These are phyloP conservation scores for Cathartes aura DNA, from an alignment of 2,113 vertebrate species.

Conservation along the genomic window DNA sequence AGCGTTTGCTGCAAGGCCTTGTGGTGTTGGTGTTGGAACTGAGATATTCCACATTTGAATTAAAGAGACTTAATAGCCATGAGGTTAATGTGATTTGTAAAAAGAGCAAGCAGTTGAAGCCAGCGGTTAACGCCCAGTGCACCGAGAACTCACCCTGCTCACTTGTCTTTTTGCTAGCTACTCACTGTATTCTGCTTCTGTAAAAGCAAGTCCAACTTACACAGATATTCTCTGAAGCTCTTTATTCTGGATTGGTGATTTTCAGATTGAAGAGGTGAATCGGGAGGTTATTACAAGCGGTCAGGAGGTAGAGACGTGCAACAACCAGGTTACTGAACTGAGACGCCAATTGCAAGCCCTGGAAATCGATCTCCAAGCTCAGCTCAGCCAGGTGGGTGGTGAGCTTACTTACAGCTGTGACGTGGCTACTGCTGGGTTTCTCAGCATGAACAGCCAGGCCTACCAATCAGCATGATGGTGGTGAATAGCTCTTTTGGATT, in stretches of 20 bases:
- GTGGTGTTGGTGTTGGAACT: neutral
- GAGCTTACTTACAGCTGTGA: neutral
- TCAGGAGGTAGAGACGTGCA: slow-evolving; percentile 72
- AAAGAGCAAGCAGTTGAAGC: neutral
- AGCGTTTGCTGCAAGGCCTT: neutral
- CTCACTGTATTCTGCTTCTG: neutral
- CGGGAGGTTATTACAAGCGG: slow-evolving; percentile 71
- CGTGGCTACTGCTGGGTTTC: neutral
- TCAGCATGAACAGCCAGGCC: neutral
- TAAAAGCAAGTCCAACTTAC: neutral
- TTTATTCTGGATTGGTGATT: neutral
- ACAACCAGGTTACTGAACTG: slow-evolving; percentile 74
- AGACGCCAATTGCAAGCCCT: slow-evolving; percentile 73
- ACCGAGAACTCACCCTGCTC: neutral
- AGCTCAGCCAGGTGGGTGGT: slow-evolving; percentile 85
- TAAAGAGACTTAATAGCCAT: neutral
- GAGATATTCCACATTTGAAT: neutral
- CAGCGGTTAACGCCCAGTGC: fast-evolving
- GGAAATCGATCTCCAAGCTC: slow-evolving; percentile 91
- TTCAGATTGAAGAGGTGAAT: slow-evolving; percentile 77
- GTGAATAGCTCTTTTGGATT: neutral
- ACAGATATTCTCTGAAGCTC: neutral
- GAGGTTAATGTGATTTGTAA: neutral
- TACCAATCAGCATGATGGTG: neutral
- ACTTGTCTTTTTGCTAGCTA: neutral